A percentile compares a stretch with the other conserved stretches of the same genome.
These are phyloP conservation scores for Melanogrammus aeglefinus DNA, from an alignment of 2,797 vertebrate species.

Conservation along the genomic window DNA sequence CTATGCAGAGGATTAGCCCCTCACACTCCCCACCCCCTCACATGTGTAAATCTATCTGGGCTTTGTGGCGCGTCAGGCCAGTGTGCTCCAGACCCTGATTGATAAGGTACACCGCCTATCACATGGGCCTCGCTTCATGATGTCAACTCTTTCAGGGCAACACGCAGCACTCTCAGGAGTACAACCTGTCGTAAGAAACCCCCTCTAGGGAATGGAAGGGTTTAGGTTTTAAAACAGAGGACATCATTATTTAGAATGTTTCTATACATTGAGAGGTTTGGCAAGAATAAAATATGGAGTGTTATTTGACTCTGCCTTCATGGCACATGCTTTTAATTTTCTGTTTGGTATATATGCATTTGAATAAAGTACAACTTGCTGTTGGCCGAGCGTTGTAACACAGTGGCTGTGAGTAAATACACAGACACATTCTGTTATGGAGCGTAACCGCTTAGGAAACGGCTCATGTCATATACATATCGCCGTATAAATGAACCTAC, in stretches of 20 bases:
- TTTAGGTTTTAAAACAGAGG: neutral
- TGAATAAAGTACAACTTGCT: neutral
- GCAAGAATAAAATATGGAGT: neutral
- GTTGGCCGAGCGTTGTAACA: neutral
- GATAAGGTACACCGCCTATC: constrained; percentile 95
- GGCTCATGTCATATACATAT: neutral
- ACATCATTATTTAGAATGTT: neutral
- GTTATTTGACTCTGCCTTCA: neutral
- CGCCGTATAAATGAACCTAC: neutral
- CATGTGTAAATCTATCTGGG: constrained; percentile 99
- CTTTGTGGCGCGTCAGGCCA: constrained; percentile 94
- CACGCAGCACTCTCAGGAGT: constrained; percentile 79
- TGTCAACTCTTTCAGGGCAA: constrained; percentile 94
- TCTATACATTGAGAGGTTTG: neutral
- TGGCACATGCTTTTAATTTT: neutral
- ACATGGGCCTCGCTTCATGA: constrained; percentile 94
- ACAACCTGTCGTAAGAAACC: too few relatives aligned
- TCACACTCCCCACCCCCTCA: constrained; percentile 80
- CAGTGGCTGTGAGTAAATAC: neutral
- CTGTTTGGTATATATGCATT: neutral
- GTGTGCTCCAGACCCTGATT: constrained; percentile 90
- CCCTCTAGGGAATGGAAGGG: neutral
- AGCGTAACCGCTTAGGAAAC: neutral
- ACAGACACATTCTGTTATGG: neutral
- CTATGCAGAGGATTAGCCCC: constrained; percentile 99